Base-by-base conservation (phyloP, 2,797 vertebrate genomes). In the Hoplostethus atlanticus region DNA sequence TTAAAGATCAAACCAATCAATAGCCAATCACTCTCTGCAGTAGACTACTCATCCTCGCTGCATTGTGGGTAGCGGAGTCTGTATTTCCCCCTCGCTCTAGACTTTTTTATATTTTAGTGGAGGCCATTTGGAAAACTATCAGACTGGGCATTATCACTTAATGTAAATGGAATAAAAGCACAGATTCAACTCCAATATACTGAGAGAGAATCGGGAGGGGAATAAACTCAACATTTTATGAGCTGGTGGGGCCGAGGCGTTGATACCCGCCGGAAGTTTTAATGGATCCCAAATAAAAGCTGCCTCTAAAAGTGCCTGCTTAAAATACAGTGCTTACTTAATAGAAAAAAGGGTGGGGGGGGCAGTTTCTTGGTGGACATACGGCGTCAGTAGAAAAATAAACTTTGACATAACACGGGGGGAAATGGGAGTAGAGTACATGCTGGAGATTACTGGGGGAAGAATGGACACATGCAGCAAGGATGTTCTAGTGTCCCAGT, bases 1-100 rank as follows among this genome's bases (percentile, higher is more conserved):
- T 77, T 66, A 70, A 65, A 83, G 75, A 87, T 83, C 84, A 85
- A 85, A 82, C 71, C 68, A 81, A 91, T 89, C 85, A 69, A 91
- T 79, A 74, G 17, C 0, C 28, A 48, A 72, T 48, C 54, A 76
- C 62, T 54, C 61, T 74, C 73, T 65, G 56, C 51, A 21, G 16
- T 13, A 25, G 46, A 28, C 68, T 64, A 65, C 40, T 21, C 53
- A 68, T 68, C 60, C 44, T 42, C 17, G 16, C 59, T 64, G 67
- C 68, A 79, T 38, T 44, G 58, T 77, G 40, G 44, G 71, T 10
- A 69, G 55, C 11, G 3, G 42, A 63, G 63, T 64, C 30, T n/a
- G 59, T 78, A 21, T 52, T 40, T 16, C 15, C 17, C 12, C 3
- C 30, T 52, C 61, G 5, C 7, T 61, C 28, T 53, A 30, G 17